Evolutionary conservation across 1,140 invertebrate genomes (phyloP).

Genomic region (Pseudobourletiella spinata): DNA sequence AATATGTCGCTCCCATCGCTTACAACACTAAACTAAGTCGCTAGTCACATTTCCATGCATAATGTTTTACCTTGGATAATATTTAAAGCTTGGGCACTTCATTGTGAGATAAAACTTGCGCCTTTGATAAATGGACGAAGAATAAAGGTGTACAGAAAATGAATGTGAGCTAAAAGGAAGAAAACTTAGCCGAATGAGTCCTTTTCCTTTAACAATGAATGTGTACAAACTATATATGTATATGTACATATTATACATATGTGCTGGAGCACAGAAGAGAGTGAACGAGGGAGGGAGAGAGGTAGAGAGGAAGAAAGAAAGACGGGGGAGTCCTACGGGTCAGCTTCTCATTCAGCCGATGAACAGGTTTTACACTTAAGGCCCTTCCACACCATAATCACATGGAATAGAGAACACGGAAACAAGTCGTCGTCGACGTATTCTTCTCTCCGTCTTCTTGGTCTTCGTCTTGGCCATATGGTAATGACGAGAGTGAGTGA

Average conservation of each 20-base stretch:
- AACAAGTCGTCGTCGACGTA: too few relatives aligned
- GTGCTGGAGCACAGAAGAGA: too few relatives aligned
- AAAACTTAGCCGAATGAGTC: not conserved
- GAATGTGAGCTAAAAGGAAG: conserved; percentile 6
- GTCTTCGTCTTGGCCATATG: conserved; percentile 21
- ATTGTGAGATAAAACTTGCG: conserved; percentile 16
- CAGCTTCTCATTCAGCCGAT: conserved; percentile 15
- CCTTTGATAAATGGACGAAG: conserved; percentile 18
- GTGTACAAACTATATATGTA: not conserved
- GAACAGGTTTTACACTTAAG: conserved; percentile 19
- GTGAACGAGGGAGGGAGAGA: not conserved
- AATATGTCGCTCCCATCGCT: conserved; percentile 7
- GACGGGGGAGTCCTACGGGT: conserved; percentile 10
- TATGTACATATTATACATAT: not conserved
- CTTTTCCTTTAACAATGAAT: too few relatives aligned
- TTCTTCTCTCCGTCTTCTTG: too few relatives aligned
- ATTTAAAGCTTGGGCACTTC: conserved; percentile 23
- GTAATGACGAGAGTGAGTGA: conserved; percentile 8
- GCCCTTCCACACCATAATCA: not conserved
- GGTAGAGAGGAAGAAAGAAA: not conserved
- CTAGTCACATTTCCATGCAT: conserved; percentile 27
- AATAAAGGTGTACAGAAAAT: conserved; percentile 25
- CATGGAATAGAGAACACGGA: conserved; percentile 17
- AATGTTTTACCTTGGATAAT: conserved; percentile 22
- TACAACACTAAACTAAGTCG: conserved; percentile 21